Base-by-base conservation (phyloP, 2,113 vertebrate genomes). In the Bombycilla garrulus region DNA sequence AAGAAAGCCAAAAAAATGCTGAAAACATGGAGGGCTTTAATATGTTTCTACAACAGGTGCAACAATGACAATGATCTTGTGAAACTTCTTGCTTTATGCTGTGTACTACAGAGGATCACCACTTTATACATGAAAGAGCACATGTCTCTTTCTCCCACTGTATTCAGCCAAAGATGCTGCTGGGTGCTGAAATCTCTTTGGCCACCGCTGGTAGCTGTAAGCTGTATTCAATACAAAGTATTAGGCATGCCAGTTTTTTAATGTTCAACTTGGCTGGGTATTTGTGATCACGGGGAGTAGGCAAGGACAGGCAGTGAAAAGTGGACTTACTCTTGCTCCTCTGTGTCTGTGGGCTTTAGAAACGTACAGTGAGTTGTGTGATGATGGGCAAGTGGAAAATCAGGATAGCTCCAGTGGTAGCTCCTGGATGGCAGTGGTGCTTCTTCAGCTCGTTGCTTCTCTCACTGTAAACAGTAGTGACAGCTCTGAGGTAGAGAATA, bases 91-190 rank as follows among this genome's bases (percentile, higher is more conserved):
- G n/a, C 51, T 81, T 14, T 13, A 1, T 35, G 29, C 40, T 80
- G 10, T 15, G 20, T 82, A 15, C 48, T 85, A 29, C 40, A 48
- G 81, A 67, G 65, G 87, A 70, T 72, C 5, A 18, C 66, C 48
- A 53, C 66, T 95, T 94, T 87, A 40, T 86, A 48, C 92, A 57
- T 91, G 88, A 95, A 96, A 91, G 66, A 54, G 24, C 22, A 33
- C 74, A 80, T 51, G 81, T 78, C 35, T 88, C 47, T 92, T 72
- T 60, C 58, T 61, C 33, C 35, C 45, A 25, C 54, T 93, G 82
- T 88, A 8, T 64, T 67, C 57, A n/a, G 53, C 61, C 61, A 45
- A 76, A 92, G 89, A 91, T 95, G 81, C 86, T 95, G 61, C n/a
- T 85, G 81, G 65, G 23, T 71, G 28, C 81, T 74, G 81, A 72